A percentile compares a stretch with the other conserved stretches of the same genome.
phyloP scores from a whole-genome alignment of 2,797 vertebrate genomes.

The Typhlichthys subterraneus region DNA sequence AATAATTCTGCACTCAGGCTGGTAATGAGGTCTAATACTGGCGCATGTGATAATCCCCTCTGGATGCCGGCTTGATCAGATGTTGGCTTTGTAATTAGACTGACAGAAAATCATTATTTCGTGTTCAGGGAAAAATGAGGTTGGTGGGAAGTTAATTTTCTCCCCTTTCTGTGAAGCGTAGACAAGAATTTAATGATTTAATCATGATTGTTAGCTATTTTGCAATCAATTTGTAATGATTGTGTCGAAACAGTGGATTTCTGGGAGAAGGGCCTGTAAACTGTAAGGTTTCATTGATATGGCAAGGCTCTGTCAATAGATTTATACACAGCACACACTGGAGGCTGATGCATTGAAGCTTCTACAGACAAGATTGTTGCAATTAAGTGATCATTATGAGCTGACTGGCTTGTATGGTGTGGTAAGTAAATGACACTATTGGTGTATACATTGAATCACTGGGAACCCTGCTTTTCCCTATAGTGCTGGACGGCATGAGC shows the following conservation, averaged over 20 bases:
- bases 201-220: constrained; percentile 99
- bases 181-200: constrained; percentile 99
- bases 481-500: too few species aligned
- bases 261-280: constrained; percentile 83
- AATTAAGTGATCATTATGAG: too few species aligned
- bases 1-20: constrained; percentile 99
- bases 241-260: constrained; percentile 95
- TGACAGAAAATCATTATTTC: constrained; percentile 99
- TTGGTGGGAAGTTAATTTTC: constrained; percentile 99
- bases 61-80: constrained; percentile 99
- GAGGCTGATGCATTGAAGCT: constrained; percentile 31
- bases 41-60: constrained; percentile 99
- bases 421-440: neutral
- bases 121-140: constrained; percentile 99
- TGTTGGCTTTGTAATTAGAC: constrained; percentile 99
- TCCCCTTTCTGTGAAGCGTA: constrained; percentile 97
- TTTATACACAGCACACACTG: constrained; percentile 39
- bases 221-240: constrained; percentile 99
- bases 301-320: constrained; percentile 61
- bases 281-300: constrained; percentile 77
- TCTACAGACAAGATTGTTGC: too few species aligned
- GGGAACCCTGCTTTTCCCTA: too few species aligned
- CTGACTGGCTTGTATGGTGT: too few species aligned
- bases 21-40: constrained; percentile 99
- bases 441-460: neutral